Evolutionary conservation across 2,888 invertebrate species (phyloP).

Genomic region (Scaptodrosophila latifasciaeformis): DNA sequence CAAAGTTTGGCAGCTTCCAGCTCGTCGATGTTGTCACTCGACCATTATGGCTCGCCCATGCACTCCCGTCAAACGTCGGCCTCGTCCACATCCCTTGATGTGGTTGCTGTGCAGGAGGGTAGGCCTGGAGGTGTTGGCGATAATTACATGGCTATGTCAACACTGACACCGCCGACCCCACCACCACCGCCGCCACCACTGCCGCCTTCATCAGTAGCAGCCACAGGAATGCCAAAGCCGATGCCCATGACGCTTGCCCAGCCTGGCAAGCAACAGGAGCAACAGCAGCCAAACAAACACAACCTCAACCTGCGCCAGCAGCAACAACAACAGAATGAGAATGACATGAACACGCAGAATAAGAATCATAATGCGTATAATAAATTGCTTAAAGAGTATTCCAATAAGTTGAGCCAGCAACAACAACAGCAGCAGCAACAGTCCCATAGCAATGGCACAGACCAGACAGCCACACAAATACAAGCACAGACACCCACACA

Average conservation of each 20-base stretch:
- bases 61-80: conserved; percentile 70
- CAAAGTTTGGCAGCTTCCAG: conserved; percentile 42
- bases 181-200: conserved; percentile 46
- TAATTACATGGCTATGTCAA: conserved; percentile 51
- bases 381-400: conserved; percentile 73
- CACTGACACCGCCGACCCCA: conserved; percentile 54
- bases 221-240: too few relatives aligned
- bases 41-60: conserved; percentile 63
- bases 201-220: conserved; percentile 22
- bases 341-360: conserved; percentile 73
- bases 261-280: conserved; percentile 18
- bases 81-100: conserved; percentile 62
- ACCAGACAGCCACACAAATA: conserved; percentile 31
- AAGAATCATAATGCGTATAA: conserved; percentile 70
- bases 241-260: too few relatives aligned
- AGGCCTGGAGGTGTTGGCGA: conserved; percentile 33
- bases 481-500: too few relatives aligned
- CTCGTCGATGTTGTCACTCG: conserved; percentile 60
- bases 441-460: conserved; percentile 21
- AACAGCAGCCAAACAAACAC: conserved; percentile 43
- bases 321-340: conserved; percentile 66
- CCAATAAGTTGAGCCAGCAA: conserved; percentile 61
- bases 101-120: conserved; percentile 16
- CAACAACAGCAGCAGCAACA: conserved; percentile 24
- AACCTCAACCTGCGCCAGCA: conserved; percentile 30